Percentiles rank a stretch among this genome's conserved stretches.
phyloP scores from a whole-genome alignment of 2,113 vertebrate species.

The Pelecanoides urinatrix region DNA sequence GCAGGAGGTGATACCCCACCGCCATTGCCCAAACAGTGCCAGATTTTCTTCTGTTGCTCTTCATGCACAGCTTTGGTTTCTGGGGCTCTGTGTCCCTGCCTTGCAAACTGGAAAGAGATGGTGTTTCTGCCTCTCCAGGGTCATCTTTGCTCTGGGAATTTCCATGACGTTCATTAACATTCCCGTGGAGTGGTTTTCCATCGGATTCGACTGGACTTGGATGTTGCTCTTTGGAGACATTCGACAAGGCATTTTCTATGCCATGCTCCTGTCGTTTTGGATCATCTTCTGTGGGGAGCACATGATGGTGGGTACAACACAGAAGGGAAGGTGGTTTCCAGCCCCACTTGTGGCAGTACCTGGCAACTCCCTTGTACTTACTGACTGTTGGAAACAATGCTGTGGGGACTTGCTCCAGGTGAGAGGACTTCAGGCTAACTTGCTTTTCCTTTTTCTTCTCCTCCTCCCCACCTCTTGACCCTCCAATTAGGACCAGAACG shows the following conservation, averaged over 20 bases:
- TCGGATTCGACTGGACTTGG: constrained; percentile 98
- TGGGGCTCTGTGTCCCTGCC: background rate
- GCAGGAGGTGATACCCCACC: background rate
- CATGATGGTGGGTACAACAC: constrained; percentile 85
- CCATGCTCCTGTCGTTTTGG: constrained; percentile 98
- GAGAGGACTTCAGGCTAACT: background rate
- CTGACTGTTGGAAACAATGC: background rate
- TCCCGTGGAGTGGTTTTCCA: constrained; percentile 97
- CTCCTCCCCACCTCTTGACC: background rate
- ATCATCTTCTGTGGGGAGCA: constrained; percentile 99
- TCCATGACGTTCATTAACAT: constrained; percentile 99
- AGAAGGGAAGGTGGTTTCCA: background rate
- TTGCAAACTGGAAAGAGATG: background rate
- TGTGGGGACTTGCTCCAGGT: background rate
- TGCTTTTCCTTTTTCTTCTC: background rate
- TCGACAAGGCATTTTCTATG: constrained; percentile 96
- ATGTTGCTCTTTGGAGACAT: constrained; percentile 97
- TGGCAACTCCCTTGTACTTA: background rate
- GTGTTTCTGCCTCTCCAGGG: constrained; percentile 70
- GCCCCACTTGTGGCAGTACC: background rate
- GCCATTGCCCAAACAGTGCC: background rate
- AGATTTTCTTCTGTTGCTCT: background rate
- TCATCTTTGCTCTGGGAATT: constrained; percentile 95
- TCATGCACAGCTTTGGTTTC: background rate
- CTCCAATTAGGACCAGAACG: constrained; percentile 84